phyloP scores from a whole-genome alignment of 2,797 vertebrate species.

The Pseudochromis fuscus region DNA sequence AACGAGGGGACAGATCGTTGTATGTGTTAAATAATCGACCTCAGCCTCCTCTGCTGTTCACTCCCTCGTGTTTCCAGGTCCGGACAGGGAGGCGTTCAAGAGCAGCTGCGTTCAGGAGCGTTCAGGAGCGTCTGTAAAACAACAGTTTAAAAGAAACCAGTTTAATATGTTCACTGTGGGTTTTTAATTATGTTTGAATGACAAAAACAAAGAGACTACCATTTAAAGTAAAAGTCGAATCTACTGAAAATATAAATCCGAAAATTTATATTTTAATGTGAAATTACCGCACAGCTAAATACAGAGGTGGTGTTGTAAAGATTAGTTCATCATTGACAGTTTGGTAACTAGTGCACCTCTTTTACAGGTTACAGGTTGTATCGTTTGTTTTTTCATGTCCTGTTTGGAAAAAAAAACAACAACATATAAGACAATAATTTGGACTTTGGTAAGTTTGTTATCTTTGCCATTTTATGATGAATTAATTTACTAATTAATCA shows the following conservation, averaged over 20 bases:
- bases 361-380: no score
- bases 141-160: not conserved
- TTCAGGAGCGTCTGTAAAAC: conserved; percentile 20
- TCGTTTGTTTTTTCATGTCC: no score
- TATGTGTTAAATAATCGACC: not conserved
- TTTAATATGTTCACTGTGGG: not conserved
- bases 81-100: conserved; percentile 49
- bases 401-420: no score
- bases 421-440: no score
- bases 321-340: no score
- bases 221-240: not conserved
- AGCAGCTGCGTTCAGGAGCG: conserved; percentile 19
- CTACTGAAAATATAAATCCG: not conserved
- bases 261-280: no score
- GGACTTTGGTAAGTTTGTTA: no score
- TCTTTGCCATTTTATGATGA: no score
- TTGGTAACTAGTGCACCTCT: no score
- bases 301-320: no score
- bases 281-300: no score
- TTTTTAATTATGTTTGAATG: not conserved
- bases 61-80: conserved; percentile 3
- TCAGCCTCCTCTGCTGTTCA: not conserved
- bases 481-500: no score
- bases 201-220: not conserved
- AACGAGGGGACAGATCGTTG: not conserved